Conservation (phyloP, 2,888 invertebrate species). For the Trachelus troglodyta region DNA sequence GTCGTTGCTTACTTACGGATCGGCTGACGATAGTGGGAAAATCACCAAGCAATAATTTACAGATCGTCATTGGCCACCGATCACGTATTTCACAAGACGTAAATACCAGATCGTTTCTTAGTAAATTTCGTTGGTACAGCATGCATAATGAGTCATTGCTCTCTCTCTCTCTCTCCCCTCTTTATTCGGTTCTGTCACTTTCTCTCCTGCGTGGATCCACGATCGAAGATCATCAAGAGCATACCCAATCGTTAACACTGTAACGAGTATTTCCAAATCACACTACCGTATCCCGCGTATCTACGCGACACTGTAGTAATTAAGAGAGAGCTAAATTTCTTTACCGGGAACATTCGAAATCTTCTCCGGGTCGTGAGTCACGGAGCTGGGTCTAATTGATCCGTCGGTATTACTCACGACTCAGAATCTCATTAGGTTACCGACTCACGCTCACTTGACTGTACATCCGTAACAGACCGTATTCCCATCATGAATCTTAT, state of each 20-base stretch:
- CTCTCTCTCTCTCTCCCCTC: background rate
- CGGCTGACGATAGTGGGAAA: background rate
- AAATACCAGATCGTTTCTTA: background rate
- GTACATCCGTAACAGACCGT: background rate
- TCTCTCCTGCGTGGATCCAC: background rate
- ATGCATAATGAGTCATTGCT: background rate
- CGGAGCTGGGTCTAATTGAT: conserved; percentile 33
- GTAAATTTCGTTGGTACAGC: background rate
- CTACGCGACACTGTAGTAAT: background rate
- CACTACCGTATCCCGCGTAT: background rate
- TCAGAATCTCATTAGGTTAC: conserved; percentile 9
- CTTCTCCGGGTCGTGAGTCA: background rate
- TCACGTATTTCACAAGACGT: background rate
- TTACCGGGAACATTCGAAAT: background rate
- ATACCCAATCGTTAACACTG: background rate
- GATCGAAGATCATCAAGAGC: background rate
- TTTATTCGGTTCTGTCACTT: background rate
- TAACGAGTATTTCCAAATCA: background rate
- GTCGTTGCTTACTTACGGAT: background rate
- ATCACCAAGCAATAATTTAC: background rate
- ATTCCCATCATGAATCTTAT: background rate
- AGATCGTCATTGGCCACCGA: background rate
- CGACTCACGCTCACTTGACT: background rate
- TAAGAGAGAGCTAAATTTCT: background rate
- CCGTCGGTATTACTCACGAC: conserved; percentile 40